These are phyloP conservation scores for Pholis gunnellus DNA, from an alignment of 2,113 vertebrate species.

Conservation along the genomic window DNA sequence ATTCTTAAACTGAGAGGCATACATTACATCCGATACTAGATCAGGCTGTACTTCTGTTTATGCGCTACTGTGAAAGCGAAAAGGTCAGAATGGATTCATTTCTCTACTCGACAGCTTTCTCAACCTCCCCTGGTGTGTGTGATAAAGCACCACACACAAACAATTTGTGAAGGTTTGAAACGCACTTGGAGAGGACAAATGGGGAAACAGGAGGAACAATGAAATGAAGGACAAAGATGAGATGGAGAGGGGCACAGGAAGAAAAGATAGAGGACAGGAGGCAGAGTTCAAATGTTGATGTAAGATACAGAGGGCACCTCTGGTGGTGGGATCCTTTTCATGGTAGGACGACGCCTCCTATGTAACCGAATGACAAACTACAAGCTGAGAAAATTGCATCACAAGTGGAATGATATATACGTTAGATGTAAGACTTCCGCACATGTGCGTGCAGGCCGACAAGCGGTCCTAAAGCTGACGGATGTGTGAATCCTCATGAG, in stretches of 20 bases:
- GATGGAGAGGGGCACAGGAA: conserved; percentile 11
- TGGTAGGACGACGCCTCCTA: conserved; percentile 7
- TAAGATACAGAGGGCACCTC: conserved; percentile 46
- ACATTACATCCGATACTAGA: conserved; percentile 34
- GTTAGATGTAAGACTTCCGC: not conserved
- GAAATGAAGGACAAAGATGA: conserved; percentile 16
- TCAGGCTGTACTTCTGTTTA: conserved; percentile 2
- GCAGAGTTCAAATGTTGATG: not conserved
- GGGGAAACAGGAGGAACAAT: not conserved
- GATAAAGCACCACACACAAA: conserved; percentile 29
- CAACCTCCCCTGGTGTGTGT: conserved; percentile 34
- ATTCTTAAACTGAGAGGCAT: conserved; percentile 37
- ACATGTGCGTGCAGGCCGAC: not conserved
- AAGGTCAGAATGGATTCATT: conserved; percentile 9
- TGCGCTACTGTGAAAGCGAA: conserved; percentile 3
- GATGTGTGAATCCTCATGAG: conserved; percentile 22
- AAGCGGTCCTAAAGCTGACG: not conserved
- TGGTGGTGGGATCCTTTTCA: conserved; percentile 18
- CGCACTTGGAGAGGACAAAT: conserved; percentile 19
- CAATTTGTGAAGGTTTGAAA: conserved; percentile 13
- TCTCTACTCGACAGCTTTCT: conserved; percentile 25
- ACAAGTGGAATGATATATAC: not conserved
- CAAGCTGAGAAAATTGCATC: conserved; percentile 12
- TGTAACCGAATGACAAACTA: conserved; percentile 22
- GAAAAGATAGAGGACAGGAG: conserved; percentile 30